These are phyloP conservation scores for Yponomeuta malinellus DNA, from an alignment of 2,888 invertebrate genomes.

Conservation along the genomic window DNA sequence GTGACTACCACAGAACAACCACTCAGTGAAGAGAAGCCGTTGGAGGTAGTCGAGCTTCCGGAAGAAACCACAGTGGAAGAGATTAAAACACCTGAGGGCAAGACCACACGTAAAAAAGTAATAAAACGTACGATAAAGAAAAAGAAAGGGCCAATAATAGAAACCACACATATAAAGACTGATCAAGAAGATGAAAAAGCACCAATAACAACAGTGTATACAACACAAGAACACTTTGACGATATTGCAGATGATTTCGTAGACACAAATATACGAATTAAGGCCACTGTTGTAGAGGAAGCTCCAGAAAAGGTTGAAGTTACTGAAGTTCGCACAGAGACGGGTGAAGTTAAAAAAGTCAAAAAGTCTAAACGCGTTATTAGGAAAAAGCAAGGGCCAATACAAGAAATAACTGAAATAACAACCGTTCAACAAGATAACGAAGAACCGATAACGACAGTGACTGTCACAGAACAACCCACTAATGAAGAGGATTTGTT, in stretches of 20 bases:
- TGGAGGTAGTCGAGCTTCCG: constrained; percentile 23
- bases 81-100: constrained; percentile 21
- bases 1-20: constrained; percentile 25
- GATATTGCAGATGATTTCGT: constrained; percentile 22
- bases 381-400: constrained; percentile 40
- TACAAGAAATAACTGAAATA: constrained; percentile 47
- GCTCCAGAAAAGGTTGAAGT: constrained; percentile 24
- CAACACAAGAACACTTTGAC: constrained; percentile 36
- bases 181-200: constrained; percentile 57
- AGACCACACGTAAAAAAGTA: constrained; percentile 16
- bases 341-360: constrained; percentile 25
- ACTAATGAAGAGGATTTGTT: constrained; percentile 27
- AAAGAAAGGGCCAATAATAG: constrained; percentile 36
- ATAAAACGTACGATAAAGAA: constrained; percentile 38
- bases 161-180: constrained; percentile 58
- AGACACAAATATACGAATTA: constrained; percentile 21
- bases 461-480: constrained; percentile 17
- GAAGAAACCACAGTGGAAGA: constrained; percentile 13
- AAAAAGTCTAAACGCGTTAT: constrained; percentile 27
- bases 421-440: constrained; percentile 34
- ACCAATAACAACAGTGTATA: constrained; percentile 46
- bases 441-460: constrained; percentile 26
- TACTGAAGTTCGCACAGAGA: constrained; percentile 28
- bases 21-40: constrained; percentile 23
- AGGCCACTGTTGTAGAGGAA: constrained; percentile 23